Evolutionary conservation across 2,113 vertebrate species (phyloP), one percentile per base, ranked within the genome.

Genomic region (Urocitellus parryii): DNA sequence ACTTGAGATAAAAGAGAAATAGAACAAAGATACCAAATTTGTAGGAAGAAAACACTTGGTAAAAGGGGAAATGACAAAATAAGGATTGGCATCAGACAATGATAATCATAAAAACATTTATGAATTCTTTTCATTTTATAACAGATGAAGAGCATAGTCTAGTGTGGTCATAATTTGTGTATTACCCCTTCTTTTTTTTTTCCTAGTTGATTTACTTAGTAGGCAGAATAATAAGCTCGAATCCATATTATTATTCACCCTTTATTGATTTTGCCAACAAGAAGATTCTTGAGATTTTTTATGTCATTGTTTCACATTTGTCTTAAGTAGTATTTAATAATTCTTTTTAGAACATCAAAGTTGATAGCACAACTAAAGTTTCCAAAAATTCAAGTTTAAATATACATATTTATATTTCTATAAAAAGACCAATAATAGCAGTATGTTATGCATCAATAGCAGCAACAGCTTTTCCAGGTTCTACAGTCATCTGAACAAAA

Each of bases 221-320:
- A 95, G 39, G 39, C 37, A 78, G 42, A 78, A 90, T 72, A 86
- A 67, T 34, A 53, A 80, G 70, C 11, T 70, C 11, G 22, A 88
- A 34, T 77, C 13, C 22, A 2, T 74, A 61, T 58, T 58, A 79
- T 72, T 81, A 77, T 95, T 81, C 22, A 77, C 16, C 4, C 16
- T 92, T 94, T 88, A 68, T 3, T 90, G 53, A 91, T 88, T 95
- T 96, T 88, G 14, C 37, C 34, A 63, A 3, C 63, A 48, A 65
- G 76, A 56, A 79, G 63, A 0, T 83, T 94, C 32, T 94, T 85
- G 45, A 95, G 79, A 85, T 93, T 84, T 90, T 48, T 91, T 88
- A 67, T 94, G 34, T 51, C 32, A 84, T 65, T 83, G 9, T 84
- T 92, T 72, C 53, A 42, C 94, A 79, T 74, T 90, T 85, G 45